Evolutionary conservation across 2,113 vertebrate genomes (phyloP).

Genomic region (Bombycilla garrulus): DNA sequence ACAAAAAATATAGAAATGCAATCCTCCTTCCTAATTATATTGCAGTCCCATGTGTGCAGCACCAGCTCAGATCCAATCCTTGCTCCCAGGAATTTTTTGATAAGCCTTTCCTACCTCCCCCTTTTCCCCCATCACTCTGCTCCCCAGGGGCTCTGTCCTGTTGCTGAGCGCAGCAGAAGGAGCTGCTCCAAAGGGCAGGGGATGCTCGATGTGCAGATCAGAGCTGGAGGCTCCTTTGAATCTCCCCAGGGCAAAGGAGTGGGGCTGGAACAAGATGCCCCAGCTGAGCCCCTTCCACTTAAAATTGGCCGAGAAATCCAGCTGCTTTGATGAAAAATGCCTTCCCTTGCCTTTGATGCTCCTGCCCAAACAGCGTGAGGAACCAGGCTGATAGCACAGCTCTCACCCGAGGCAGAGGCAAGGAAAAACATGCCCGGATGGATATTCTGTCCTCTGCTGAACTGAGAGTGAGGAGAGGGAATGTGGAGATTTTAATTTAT

Average conservation of each 20-base stretch:
- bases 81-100: background rate
- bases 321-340: conserved; percentile 19
- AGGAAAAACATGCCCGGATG: background rate
- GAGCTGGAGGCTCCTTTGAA: conserved; percentile 25
- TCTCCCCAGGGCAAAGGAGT: background rate
- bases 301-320: background rate
- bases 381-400: background rate
- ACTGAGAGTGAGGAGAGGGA: background rate
- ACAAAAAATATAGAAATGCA: background rate
- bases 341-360: background rate
- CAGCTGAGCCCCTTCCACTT: background rate
- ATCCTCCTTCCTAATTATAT: background rate
- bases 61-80: background rate
- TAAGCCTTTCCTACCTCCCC: background rate
- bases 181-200: background rate
- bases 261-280: background rate
- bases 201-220: background rate
- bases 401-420: background rate
- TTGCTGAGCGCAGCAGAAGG: background rate
- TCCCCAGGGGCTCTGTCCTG: accelerated
- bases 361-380: background rate
- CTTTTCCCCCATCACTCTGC: accelerated
- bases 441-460: conserved; percentile 1
- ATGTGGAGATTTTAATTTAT: background rate
- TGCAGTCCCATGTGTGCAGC: background rate